Evolutionary conservation across 2,113 vertebrate genomes (phyloP).

Genomic region (Pseudopodoces humilis): DNA sequence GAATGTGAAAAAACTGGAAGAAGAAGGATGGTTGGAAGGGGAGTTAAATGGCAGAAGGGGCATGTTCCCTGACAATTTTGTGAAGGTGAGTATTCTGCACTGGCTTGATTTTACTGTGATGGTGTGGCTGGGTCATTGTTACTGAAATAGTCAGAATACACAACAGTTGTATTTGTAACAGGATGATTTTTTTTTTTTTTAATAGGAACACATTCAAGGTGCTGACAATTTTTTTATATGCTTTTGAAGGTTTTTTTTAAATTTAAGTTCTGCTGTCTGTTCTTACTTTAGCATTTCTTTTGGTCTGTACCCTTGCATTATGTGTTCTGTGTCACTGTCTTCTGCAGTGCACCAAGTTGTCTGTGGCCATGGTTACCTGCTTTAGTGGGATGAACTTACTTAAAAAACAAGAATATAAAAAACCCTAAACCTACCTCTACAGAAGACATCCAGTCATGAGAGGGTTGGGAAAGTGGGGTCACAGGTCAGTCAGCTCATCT

Average conservation of each 20-base stretch:
- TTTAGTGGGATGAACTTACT: not conserved
- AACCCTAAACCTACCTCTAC: rapidly evolving
- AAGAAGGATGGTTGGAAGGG: constrained; percentile 97
- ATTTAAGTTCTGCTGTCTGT: not conserved
- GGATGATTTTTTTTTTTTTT: not conserved
- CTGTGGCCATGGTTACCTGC: not conserved
- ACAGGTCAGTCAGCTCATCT: not conserved
- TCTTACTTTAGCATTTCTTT: not conserved
- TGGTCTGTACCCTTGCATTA: not conserved
- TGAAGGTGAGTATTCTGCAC: constrained; percentile 83
- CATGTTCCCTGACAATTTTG: constrained; percentile 98
- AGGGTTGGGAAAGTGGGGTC: not conserved
- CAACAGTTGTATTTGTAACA: not conserved
- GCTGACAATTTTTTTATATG: not conserved
- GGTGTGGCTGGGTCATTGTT: not conserved
- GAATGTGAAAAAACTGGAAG: constrained; percentile 88
- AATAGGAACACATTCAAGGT: not conserved
- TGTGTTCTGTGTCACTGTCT: not conserved
- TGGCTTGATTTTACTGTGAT: not conserved
- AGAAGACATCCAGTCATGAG: not conserved
- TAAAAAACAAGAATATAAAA: not conserved
- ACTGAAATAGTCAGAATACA: not conserved
- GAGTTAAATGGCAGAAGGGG: constrained; percentile 90
- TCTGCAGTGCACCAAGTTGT: not conserved
- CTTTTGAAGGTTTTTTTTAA: not conserved